Evolutionary conservation across 37 sponge, comb jelly and placozoan species (phyloP).

Genomic region (Agelas oroides): DNA sequence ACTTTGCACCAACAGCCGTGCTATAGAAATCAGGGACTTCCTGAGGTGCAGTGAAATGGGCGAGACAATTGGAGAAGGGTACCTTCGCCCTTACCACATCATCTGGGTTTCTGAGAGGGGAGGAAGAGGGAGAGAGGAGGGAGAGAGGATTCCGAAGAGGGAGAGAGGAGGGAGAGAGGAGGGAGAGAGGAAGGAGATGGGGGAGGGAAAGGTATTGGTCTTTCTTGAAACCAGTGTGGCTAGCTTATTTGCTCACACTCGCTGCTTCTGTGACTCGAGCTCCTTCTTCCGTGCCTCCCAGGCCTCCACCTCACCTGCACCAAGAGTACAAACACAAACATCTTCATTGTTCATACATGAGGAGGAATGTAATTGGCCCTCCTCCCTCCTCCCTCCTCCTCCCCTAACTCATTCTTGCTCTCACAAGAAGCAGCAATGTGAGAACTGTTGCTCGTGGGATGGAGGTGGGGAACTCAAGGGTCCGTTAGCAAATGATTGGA

Average conservation of each 20-base stretch:
- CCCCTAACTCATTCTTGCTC: no score
- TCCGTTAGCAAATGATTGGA: no score
- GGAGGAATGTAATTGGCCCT: no score
- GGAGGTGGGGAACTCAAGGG: no score
- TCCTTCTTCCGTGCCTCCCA: slow-evolving; percentile 77
- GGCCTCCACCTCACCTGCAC: slow-evolving; percentile 55
- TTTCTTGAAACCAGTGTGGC: background rate
- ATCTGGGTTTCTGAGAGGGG: slow-evolving; percentile 69
- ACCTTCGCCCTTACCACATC: slow-evolving; percentile 77
- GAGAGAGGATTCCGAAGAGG: background rate
- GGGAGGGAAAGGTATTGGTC: no score
- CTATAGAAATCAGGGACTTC: slow-evolving; percentile 76
- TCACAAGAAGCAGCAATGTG: no score
- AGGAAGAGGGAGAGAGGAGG: background rate
- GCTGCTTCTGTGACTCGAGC: slow-evolving; percentile 74
- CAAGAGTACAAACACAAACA: background rate
- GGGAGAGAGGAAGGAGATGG: slow-evolving; percentile 6
- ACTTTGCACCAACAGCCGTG: slow-evolving; percentile 52
- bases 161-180: background rate
- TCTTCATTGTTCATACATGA: background rate
- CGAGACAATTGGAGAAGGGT: slow-evolving; percentile 69
- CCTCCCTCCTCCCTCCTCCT: no score
- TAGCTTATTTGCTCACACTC: slow-evolving; percentile 79
- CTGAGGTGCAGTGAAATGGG: slow-evolving; percentile 42
- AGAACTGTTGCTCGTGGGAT: no score